A percentile compares a stretch with the other conserved stretches of the same genome.
These are phyloP conservation scores for Nothobranchius furzeri DNA, from an alignment of 2,113 vertebrate genomes.

Conservation along the genomic window DNA sequence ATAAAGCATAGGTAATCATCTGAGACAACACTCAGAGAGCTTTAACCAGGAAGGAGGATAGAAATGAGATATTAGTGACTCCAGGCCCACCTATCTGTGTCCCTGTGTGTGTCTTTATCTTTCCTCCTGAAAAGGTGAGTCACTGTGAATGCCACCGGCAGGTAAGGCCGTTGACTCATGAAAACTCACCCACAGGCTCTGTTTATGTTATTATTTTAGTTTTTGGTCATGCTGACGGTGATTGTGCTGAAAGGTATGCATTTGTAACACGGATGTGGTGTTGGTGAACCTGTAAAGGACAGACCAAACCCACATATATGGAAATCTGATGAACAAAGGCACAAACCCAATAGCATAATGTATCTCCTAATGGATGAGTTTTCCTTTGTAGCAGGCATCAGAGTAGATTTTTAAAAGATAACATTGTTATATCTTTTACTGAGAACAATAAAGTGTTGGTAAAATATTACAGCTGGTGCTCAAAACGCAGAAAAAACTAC, in stretches of 20 bases:
- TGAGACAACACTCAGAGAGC: constrained; percentile 8
- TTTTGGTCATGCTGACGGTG: constrained; percentile 26
- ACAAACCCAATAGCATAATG: not conserved
- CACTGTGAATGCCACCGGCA: constrained; percentile 47
- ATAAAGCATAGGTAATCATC: not conserved
- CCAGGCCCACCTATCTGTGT: constrained; percentile 13
- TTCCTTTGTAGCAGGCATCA: not conserved
- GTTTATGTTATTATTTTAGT: constrained; percentile 6
- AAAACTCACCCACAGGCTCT: constrained; percentile 44
- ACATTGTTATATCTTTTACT: no score
- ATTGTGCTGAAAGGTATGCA: constrained; percentile 29
- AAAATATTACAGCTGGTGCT: no score
- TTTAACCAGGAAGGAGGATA: constrained; percentile 1
- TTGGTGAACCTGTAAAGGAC: not conserved
- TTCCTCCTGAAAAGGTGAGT: constrained; percentile 51
- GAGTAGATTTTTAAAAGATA: no score
- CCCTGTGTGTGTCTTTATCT: not conserved
- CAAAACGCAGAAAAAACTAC: no score
- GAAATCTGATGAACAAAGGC: not conserved
- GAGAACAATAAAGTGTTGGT: no score
- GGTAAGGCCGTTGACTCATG: constrained; percentile 56
- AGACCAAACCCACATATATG: constrained; percentile 11
- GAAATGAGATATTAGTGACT: not conserved
- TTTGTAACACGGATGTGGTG: not conserved
- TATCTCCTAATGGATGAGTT: not conserved